phyloP scores from a whole-genome alignment of 2,888 invertebrate species.

The Coelogynopora nodosa region DNA sequence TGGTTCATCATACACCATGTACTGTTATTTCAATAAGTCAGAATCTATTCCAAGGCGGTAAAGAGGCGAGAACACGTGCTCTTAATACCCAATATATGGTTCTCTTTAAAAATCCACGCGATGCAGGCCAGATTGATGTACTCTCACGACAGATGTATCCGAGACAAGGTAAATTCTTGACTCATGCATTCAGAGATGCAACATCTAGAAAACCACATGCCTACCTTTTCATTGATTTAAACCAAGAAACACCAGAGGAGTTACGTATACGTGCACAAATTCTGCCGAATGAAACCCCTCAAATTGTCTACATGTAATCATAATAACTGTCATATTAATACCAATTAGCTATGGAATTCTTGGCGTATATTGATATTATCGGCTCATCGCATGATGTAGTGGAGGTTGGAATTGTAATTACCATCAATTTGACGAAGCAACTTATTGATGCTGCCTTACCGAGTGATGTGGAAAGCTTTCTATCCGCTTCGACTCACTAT shows the following conservation, averaged over 20 bases:
- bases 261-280: neutral
- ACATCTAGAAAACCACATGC: neutral
- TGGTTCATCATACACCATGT: conserved; percentile 4
- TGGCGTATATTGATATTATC: too few species aligned
- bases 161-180: neutral
- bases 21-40: conserved; percentile 1
- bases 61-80: conserved; percentile 11
- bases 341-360: too few species aligned
- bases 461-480: too few species aligned
- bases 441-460: too few species aligned
- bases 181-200: neutral
- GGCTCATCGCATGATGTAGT: too few species aligned
- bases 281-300: neutral
- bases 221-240: neutral
- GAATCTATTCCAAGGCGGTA: neutral
- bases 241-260: neutral
- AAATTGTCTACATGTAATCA: neutral
- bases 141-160: neutral
- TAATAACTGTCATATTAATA: too few species aligned
- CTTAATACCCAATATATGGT: conserved; percentile 5
- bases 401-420: too few species aligned
- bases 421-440: too few species aligned
- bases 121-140: neutral
- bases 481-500: too few species aligned
- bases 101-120: neutral